Conservation (phyloP, 1,140 invertebrate species). For the Pachypeltis micranthus region DNA sequence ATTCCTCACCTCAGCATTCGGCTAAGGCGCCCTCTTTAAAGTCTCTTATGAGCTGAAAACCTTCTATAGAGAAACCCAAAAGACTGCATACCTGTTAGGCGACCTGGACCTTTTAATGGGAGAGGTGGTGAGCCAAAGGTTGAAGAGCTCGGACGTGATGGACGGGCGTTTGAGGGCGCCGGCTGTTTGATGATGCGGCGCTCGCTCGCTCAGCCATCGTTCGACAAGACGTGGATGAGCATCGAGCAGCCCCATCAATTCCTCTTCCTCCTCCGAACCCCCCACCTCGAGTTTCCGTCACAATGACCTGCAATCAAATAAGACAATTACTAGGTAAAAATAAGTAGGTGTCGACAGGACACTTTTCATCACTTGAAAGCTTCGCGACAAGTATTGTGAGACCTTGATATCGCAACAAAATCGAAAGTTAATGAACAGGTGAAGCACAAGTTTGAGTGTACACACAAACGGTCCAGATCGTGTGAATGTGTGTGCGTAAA, state of each 20-base stretch:
- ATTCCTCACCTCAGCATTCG: background rate
- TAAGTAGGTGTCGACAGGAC: no score
- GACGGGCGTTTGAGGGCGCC: slow-evolving; percentile 45
- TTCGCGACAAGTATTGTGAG: no score
- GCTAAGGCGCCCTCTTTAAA: no score
- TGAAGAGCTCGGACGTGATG: slow-evolving; percentile 71
- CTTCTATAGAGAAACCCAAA: slow-evolving; percentile 25
- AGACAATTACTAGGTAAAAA: no score
- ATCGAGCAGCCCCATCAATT: slow-evolving; percentile 22
- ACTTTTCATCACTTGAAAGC: no score
- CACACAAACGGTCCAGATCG: no score
- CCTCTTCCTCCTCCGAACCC: slow-evolving; percentile 14
- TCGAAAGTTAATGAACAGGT: no score
- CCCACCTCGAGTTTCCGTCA: slow-evolving; percentile 17
- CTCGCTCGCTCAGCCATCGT: slow-evolving; percentile 24
- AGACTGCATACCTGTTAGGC: slow-evolving; percentile 51
- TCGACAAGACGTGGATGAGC: slow-evolving; percentile 25
- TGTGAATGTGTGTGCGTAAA: no score
- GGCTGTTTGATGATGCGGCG: slow-evolving; percentile 7
- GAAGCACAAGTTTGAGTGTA: no score
- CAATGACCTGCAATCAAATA: slow-evolving; percentile 17
- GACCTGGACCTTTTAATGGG: slow-evolving; percentile 44
- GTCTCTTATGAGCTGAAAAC: no score
- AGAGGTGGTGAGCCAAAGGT: slow-evolving; percentile 61
- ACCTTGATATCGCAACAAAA: no score